Evolutionary conservation across 2,113 vertebrate species (phyloP).

Genomic region (Spheniscus mendiculus): DNA sequence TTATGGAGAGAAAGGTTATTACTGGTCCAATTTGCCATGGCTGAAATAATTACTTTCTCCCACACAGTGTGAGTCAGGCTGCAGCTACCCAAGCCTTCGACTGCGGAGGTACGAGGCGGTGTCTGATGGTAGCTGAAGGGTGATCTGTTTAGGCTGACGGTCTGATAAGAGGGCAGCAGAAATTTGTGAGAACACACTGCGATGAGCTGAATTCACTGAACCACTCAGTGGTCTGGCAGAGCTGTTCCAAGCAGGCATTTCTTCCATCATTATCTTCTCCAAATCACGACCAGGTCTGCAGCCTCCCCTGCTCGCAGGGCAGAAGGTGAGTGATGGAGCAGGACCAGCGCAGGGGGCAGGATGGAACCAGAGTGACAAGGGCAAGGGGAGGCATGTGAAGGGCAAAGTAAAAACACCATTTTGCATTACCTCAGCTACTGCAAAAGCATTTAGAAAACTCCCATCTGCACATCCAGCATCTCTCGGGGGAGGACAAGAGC

Average conservation of each 20-base stretch:
- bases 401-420: background rate
- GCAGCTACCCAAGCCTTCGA: background rate
- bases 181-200: background rate
- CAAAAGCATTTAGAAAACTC: background rate
- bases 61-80: slow-evolving; percentile 53
- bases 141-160: background rate
- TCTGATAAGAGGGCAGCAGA: background rate
- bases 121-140: background rate
- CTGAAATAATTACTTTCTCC: slow-evolving; percentile 34
- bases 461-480: background rate
- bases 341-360: fast-evolving
- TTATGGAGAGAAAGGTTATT: background rate
- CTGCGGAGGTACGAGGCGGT: background rate
- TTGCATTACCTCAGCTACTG: background rate
- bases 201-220: background rate
- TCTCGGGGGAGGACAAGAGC: background rate
- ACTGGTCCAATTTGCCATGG: background rate
- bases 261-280: background rate
- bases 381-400: background rate
- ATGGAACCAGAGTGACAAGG: background rate
- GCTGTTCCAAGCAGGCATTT: background rate
- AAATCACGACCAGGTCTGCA: fast-evolving
- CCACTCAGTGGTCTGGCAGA: background rate
- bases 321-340: background rate
- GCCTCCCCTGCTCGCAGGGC: background rate